phyloP scores from a whole-genome alignment of 2,113 vertebrate species.

The Sphyrna mokarran region DNA sequence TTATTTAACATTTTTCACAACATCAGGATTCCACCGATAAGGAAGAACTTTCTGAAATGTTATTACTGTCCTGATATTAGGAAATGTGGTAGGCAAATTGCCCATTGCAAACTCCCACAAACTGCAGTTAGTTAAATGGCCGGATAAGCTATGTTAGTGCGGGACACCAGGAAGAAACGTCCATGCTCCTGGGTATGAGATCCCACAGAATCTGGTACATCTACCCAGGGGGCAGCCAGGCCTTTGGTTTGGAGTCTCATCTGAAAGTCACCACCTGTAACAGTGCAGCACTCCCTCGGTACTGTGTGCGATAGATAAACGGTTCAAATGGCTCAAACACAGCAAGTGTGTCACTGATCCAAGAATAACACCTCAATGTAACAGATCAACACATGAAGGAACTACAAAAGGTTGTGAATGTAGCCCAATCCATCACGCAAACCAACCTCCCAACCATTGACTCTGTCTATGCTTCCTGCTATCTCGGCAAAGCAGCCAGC shows the following conservation, averaged over 20 bases:
- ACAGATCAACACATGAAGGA: too few relatives aligned
- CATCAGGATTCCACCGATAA: not conserved
- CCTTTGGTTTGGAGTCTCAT: not conserved
- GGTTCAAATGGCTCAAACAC: too few relatives aligned
- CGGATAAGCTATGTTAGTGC: not conserved
- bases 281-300: too few relatives aligned
- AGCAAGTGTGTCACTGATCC: too few relatives aligned
- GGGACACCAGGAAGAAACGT: not conserved
- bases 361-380: too few relatives aligned
- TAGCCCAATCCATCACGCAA: too few relatives aligned
- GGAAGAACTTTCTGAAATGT: not conserved
- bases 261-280: too few relatives aligned
- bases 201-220: not conserved
- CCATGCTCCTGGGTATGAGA: not conserved
- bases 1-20: not conserved
- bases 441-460: too few relatives aligned
- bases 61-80: not conserved
- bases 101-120: not conserved
- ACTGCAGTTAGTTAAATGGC: not conserved
- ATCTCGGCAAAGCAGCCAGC: too few relatives aligned
- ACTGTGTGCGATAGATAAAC: too few relatives aligned
- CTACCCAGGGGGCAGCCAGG: not conserved
- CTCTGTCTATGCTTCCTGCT: too few relatives aligned
- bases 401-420: too few relatives aligned
- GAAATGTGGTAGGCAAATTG: not conserved